These are phyloP conservation scores for Camponotus pennsylvanicus DNA, from an alignment of 1,140 invertebrate genomes.

Conservation along the genomic window DNA sequence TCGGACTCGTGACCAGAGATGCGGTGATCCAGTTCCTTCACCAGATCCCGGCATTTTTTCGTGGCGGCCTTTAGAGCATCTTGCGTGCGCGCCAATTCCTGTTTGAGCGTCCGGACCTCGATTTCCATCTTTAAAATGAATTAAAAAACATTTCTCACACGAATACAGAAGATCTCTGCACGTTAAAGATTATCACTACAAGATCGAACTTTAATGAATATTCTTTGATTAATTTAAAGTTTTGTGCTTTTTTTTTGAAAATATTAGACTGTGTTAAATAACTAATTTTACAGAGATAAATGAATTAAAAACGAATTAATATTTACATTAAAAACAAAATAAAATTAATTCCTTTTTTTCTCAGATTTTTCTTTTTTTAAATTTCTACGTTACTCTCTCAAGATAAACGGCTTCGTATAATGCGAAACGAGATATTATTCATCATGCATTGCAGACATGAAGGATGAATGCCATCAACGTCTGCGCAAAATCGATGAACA, in stretches of 20 bases:
- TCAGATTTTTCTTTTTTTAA: neutral
- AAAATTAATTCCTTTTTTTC: neutral
- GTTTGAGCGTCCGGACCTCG: conserved; percentile 88
- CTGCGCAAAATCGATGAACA: conserved; percentile 49
- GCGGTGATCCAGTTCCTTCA: conserved; percentile 88
- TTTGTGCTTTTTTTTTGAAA: neutral
- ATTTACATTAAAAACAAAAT: neutral
- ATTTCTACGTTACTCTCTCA: conserved; percentile 16
- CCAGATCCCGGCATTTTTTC: conserved; percentile 87
- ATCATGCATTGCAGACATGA: conserved; percentile 33
- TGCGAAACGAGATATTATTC: conserved; percentile 27
- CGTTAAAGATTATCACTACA: neutral
- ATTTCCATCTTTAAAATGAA: conserved; percentile 88
- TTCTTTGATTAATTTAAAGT: neutral
- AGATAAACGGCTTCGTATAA: conserved; percentile 27
- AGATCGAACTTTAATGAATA: neutral
- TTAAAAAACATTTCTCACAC: neutral
- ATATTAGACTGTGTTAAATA: neutral
- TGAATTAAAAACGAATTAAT: neutral
- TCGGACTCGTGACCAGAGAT: conserved; percentile 88
- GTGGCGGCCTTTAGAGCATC: conserved; percentile 85
- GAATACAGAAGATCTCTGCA: neutral
- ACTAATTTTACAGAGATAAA: neutral
- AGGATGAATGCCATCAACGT: conserved; percentile 26
- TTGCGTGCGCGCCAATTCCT: conserved; percentile 86